These are phyloP conservation scores for Coelinius sp. DNA, from an alignment of 2,888 invertebrate species.

Conservation along the genomic window DNA sequence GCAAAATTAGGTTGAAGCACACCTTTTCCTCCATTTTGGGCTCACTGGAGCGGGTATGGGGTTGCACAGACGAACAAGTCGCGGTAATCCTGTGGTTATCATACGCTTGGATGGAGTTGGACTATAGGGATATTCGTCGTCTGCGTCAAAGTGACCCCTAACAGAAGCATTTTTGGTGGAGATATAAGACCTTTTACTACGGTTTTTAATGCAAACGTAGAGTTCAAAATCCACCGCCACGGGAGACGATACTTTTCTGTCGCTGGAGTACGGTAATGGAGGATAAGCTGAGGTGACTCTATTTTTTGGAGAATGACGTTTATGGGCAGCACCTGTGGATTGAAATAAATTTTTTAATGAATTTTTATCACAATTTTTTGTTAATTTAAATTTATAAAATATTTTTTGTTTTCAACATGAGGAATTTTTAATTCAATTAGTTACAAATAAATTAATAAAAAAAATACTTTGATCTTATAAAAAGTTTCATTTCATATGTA, in stretches of 20 bases:
- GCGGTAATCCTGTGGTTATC: slow-evolving; percentile 65
- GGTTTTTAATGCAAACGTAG: neutral
- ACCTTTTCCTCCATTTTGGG: slow-evolving; percentile 48
- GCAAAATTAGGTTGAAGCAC: slow-evolving; percentile 66
- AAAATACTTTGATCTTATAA: neutral
- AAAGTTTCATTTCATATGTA: slow-evolving; percentile 38
- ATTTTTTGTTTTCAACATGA: too few relatives aligned
- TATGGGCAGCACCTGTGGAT: neutral
- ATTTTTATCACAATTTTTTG: too few relatives aligned
- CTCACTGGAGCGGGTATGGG: slow-evolving; percentile 51
- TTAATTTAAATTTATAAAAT: too few relatives aligned
- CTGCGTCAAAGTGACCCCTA: slow-evolving; percentile 53
- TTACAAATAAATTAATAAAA: neutral
- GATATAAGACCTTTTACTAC: neutral
- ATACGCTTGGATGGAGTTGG: slow-evolving; percentile 60
- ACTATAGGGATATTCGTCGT: slow-evolving; percentile 51
- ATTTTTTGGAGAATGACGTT: slow-evolving; percentile 6
- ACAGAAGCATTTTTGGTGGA: neutral
- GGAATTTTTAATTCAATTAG: too few relatives aligned
- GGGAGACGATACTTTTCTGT: slow-evolving; percentile 51
- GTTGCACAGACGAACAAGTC: slow-evolving; percentile 48
- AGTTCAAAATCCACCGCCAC: slow-evolving; percentile 40
- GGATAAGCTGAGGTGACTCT: slow-evolving; percentile 62
- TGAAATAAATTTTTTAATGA: slow-evolving; percentile 11
- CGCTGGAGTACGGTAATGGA: slow-evolving; percentile 60